Evolutionary conservation across 1,140 invertebrate genomes (phyloP), one percentile per base, ranked within the genome.

Genomic region (Drosophila oshimai): DNA sequence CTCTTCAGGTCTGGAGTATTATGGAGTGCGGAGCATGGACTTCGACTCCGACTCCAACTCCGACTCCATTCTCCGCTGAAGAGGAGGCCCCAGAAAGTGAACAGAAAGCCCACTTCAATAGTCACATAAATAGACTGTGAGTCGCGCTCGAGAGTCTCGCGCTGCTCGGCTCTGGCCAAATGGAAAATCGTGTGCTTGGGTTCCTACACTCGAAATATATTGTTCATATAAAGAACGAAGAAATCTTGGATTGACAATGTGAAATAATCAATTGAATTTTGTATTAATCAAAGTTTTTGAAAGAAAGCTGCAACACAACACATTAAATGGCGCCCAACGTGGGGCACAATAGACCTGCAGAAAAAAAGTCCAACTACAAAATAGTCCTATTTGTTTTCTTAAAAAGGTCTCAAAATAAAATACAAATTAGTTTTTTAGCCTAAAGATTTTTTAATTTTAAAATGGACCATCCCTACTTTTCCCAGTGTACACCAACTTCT

Each of bases 121-220:
- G 81, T 86, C 81, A 86, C 80, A 86, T 86, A 86, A 86, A 86
- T 86, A 86, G 80, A 86, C 72, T 74, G 70, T 53, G 78, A 81
- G 78, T 84, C 79, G 72, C 77, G 77, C 78, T 81, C 60, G 65
- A 81, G 60, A 71, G 67, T 70, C 67, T 68, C 29, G 58, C 39
- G 24, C 42, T 12, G 69, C 37, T 60, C 34, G 54, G 54, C 51
- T 78, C 45, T 69, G 53, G 51, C 26, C 54, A 67, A 62, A 50
- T 71, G 81, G 53, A 86, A 87, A 86, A 80, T 86, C 81, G 81
- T 86, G 81, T 84, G 58, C 50, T 49, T 44, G 58, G 42, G 44
- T 60, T 61, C 28, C 20, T 62, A 15, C 58, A 62, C 58, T 36
- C 1, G 6, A n/a, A 34, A 12, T 22, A 41, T 3, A 33, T n/a